These are phyloP conservation scores for Perca schrenkii DNA, from an alignment of 2,113 vertebrate genomes.

Conservation along the genomic window DNA sequence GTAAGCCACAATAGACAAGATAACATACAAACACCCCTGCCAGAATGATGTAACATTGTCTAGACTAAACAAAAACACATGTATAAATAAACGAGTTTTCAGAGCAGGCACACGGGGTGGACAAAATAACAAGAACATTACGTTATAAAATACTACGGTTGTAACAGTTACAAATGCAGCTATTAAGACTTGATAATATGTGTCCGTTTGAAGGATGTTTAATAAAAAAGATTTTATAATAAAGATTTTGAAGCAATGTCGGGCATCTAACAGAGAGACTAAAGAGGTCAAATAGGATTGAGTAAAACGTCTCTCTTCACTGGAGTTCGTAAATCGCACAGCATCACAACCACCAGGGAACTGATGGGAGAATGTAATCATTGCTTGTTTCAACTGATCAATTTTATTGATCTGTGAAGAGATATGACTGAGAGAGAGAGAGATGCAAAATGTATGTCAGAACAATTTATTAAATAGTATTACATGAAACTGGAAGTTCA, in stretches of 20 bases:
- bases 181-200: background rate
- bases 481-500: background rate
- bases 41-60: slow-evolving; percentile 75
- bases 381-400: slow-evolving; percentile 16
- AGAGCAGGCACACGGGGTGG: background rate
- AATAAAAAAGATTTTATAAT: background rate
- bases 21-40: slow-evolving; percentile 67
- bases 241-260: background rate
- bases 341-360: slow-evolving; percentile 8
- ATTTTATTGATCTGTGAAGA: slow-evolving; percentile 41
- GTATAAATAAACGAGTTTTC: slow-evolving; percentile 21
- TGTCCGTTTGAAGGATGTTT: background rate
- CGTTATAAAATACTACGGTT: background rate
- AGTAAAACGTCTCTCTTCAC: background rate
- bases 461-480: background rate
- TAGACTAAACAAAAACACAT: slow-evolving; percentile 69
- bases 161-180: background rate
- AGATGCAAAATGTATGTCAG: background rate
- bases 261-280: background rate
- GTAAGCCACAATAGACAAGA: slow-evolving; percentile 74
- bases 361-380: slow-evolving; percentile 36
- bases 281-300: background rate
- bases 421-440: slow-evolving; percentile 1
- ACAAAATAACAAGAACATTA: slow-evolving; percentile 21
- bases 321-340: slow-evolving; percentile 68